phyloP scores from a whole-genome alignment of 1,140 invertebrate genomes.

The Pectinophora gossypiella region DNA sequence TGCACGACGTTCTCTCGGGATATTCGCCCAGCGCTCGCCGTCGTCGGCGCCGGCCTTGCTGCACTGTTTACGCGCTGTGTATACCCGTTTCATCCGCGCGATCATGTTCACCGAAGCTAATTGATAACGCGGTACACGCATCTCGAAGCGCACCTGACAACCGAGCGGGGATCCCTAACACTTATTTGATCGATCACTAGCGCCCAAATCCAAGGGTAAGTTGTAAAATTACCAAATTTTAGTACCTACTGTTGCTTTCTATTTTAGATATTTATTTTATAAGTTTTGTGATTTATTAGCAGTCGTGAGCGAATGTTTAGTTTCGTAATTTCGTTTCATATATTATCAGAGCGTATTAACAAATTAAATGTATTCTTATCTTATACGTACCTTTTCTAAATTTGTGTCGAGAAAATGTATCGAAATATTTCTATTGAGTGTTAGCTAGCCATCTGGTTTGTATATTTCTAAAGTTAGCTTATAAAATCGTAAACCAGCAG shows the following conservation, averaged over 20 bases:
- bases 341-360: too few species aligned
- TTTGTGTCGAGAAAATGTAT: constrained; percentile 24
- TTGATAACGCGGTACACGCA: constrained; percentile 53
- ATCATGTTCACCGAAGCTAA: constrained; percentile 55
- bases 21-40: constrained; percentile 65
- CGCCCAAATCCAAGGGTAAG: constrained; percentile 44
- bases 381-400: background rate
- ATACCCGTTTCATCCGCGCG: constrained; percentile 52
- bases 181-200: constrained; percentile 30
- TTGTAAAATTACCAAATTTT: constrained; percentile 4
- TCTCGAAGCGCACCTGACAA: constrained; percentile 33
- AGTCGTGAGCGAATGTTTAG: too few species aligned
- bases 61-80: constrained; percentile 59
- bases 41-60: constrained; percentile 61
- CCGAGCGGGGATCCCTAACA: constrained; percentile 19
- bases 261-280: constrained; percentile 20
- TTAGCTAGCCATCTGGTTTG: constrained; percentile 70
- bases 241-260: constrained; percentile 5
- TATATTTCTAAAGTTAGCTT: constrained; percentile 73
- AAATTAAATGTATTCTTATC: too few species aligned
- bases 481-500: constrained; percentile 68
- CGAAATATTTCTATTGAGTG: constrained; percentile 58
- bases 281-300: too few species aligned
- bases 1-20: constrained; percentile 62
- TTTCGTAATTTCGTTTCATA: too few species aligned